phyloP scores from a whole-genome alignment of 1,140 invertebrate species.

The Hycleus phaleratus region DNA sequence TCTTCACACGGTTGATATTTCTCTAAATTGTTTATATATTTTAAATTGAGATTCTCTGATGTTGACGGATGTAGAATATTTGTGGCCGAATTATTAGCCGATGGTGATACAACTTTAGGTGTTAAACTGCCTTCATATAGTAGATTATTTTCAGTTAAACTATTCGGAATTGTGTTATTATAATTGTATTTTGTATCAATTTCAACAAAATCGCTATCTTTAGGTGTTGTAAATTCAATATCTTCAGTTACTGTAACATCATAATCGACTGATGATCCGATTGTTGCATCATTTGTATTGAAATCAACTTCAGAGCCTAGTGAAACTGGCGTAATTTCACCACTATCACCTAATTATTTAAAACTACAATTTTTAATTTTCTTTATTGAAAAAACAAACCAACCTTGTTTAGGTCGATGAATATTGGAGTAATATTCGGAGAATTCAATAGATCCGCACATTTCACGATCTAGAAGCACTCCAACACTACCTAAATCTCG shows the following conservation, averaged over 20 bases:
- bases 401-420: constrained; percentile 28
- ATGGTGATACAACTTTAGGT: constrained; percentile 18
- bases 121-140: constrained; percentile 7
- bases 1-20: constrained; percentile 15
- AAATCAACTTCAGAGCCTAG: constrained; percentile 49
- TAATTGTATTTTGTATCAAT: constrained; percentile 24
- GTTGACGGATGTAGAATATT: constrained; percentile 19
- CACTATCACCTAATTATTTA: constrained; percentile 41
- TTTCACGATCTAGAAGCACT: constrained; percentile 37
- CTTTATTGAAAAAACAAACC: background rate
- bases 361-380: background rate
- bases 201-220: constrained; percentile 20
- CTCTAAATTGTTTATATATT: constrained; percentile 23
- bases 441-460: constrained; percentile 31
- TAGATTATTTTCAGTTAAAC: constrained; percentile 13
- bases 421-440: constrained; percentile 32
- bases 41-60: constrained; percentile 10
- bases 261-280: constrained; percentile 48
- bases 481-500: constrained; percentile 51
- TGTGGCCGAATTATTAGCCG: constrained; percentile 15
- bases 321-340: constrained; percentile 54
- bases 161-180: constrained; percentile 16
- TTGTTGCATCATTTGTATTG: constrained; percentile 50
- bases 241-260: constrained; percentile 45
- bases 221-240: constrained; percentile 2